These are phyloP conservation scores for Siniperca undulata DNA, from an alignment of 2,797 vertebrate genomes.

Conservation along the genomic window DNA sequence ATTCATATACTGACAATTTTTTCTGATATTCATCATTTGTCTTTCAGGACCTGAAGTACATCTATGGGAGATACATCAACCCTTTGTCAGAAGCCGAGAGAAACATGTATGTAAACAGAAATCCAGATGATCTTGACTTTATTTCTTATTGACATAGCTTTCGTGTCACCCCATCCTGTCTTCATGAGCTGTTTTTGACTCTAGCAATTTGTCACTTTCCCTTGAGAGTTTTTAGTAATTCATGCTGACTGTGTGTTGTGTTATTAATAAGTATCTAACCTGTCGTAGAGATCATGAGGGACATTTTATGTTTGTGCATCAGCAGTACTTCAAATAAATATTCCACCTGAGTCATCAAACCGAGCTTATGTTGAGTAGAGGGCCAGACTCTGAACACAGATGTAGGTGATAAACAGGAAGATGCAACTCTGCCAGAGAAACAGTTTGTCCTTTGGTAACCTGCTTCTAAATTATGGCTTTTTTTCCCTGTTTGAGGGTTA, in stretches of 20 bases:
- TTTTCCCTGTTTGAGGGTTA: not conserved
- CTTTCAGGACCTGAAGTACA: conserved; percentile 94
- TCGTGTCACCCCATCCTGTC: conserved; percentile 3
- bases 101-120: conserved; percentile 91
- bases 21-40: conserved; percentile 26
- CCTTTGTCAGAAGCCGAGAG: conserved; percentile 91
- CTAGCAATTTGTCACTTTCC: conserved; percentile 69
- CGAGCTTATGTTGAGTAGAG: conserved; percentile 37
- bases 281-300: conserved; percentile 70
- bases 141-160: not conserved
- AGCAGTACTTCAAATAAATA: conserved; percentile 73
- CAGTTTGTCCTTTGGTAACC: conserved; percentile 25
- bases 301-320: conserved; percentile 70
- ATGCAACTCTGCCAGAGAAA: conserved; percentile 9
- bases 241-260: conserved; percentile 71
- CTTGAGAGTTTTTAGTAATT: conserved; percentile 71
- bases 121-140: not conserved
- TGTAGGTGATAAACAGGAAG: conserved; percentile 41
- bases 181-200: conserved; percentile 61
- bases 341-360: conserved; percentile 70
- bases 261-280: conserved; percentile 76
- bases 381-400: conserved; percentile 42
- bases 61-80: conserved; percentile 95
- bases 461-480: not conserved
- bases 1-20: not conserved